Evolutionary conservation across 2,797 vertebrate genomes (phyloP), one percentile per base, ranked within the genome.

Genomic region (Hippocampus kuda): DNA sequence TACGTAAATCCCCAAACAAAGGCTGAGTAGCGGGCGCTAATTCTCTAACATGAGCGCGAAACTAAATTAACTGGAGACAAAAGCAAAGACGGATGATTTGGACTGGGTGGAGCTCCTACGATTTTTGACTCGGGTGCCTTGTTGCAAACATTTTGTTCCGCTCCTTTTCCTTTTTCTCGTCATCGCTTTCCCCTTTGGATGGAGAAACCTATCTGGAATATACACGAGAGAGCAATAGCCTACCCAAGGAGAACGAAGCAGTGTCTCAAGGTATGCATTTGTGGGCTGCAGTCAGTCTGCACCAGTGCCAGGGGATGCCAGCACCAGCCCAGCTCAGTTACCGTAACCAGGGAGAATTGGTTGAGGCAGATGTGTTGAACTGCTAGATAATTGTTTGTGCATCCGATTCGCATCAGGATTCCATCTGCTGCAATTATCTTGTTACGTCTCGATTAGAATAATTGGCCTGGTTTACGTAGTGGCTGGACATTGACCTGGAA

Each of bases 401-500:
- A 75, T 79, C 72, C 74, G 62, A 62, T 74, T 81, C 60, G n/a
- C 46, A 72, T 66, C 76, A 73, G 85, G 82, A 85, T 87, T 81
- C 66, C 80, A 65, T 79, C 81, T 75, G 72, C 67, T 66, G 70
- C 75, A 80, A 68, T 84, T 84, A 79, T 77, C 74, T 63, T 44
- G 27, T 80, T 72, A 68, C 56, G 65, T 76, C 70, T 77, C 26
- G 46, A 82, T 84, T 83, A 67, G 76, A 82, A 83, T 85, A 77
- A 81, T 81, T 75, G 77, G 82, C 80, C 85, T 88, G 79, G 73
- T 88, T 90, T 88, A 87, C 86, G 88, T 90, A 83, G 81, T 84
- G 87, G 83, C 89, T 78, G 73, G 68, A 65, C 77, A 66, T 67
- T 79, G 76, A 81, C 79, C 68, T 60, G 71, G 75, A 81, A 72